phyloP scores from a whole-genome alignment of 2,113 vertebrate species.

The Vombatus ursinus region DNA sequence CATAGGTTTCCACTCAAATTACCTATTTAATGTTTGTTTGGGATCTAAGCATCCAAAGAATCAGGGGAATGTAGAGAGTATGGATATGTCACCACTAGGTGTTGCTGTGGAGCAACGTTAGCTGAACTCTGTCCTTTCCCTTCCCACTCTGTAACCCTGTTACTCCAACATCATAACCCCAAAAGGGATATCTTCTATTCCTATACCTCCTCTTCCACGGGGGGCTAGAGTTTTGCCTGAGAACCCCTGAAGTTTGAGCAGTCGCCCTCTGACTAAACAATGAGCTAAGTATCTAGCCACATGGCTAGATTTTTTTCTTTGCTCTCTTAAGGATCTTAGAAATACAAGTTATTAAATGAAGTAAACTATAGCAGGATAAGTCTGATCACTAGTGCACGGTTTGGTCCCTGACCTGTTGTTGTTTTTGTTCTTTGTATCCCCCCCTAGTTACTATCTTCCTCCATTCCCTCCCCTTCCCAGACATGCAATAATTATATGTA shows the following conservation, averaged over 20 bases:
- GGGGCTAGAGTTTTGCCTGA: neutral
- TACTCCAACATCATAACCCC: neutral
- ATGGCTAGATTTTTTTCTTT: neutral
- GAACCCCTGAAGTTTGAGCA: neutral
- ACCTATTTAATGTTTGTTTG: neutral
- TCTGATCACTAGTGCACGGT: neutral
- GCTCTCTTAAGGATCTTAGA: neutral
- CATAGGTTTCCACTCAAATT: neutral
- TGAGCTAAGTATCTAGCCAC: neutral
- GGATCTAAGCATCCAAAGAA: neutral
- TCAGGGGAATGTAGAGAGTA: neutral
- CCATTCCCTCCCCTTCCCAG: neutral
- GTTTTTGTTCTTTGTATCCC: neutral
- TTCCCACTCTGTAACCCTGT: neutral
- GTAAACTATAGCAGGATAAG: neutral
- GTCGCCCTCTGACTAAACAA: neutral
- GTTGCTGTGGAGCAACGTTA: neutral
- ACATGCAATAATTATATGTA: neutral
- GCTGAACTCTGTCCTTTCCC: neutral
- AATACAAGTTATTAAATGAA: neutral
- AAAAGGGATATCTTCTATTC: neutral
- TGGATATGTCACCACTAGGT: neutral
- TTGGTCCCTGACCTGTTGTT: neutral
- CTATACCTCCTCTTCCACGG: neutral
- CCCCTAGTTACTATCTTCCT: neutral